Evolutionary conservation across 2,797 vertebrate species (phyloP), one percentile per base, ranked within the genome.

Genomic region (Melopsittacus undulatus): DNA sequence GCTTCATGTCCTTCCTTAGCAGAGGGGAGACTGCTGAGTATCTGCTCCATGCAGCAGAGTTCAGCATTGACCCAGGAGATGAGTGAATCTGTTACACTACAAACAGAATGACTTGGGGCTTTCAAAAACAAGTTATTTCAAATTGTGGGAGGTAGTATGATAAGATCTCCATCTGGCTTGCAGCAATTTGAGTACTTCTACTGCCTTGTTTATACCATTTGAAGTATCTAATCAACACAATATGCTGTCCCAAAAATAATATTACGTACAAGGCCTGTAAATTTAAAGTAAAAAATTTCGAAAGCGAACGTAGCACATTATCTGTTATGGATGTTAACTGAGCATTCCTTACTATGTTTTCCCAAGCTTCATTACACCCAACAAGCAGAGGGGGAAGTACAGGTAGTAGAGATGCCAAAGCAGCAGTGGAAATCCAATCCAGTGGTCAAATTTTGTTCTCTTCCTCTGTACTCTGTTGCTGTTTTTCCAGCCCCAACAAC

Each of bases 201-300:
- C 69, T 7, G 73, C 80, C 78, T 97, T 92, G 76, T 95, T 92
- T 92, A 94, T 92, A 83, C 43, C 79, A 66, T 83, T 81, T 87
- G 15, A 93, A 79, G 77, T 89, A 84, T 87, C 61, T 96, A 94
- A 96, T 95, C 94, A 96, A 62, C 93, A 92, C 96, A 93, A 77
- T 89, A 87, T 94, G 91, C 69, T 23, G 8, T 83, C 88, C 67
- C n/a, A 74, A 43, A 94, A 96, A 94, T 93, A 79, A 82, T 94
- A 63, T 67, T 78, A 36, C 64, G 51, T 92, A 13, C 81, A 92
- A 80, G 36, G 81, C 68, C 83, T 75, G 75, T 94, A 96, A 95
- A 85, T 59, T 59, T 84, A 63, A 57, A 77, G n/a, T 66, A 48
- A 82, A 49, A 93, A 46, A 32, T 45, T 90, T 83, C 34, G n/a